A percentile compares a stretch with the other conserved stretches of the same genome.
phyloP scores from a whole-genome alignment of 2,797 vertebrate genomes.

The Emys orbicularis region DNA sequence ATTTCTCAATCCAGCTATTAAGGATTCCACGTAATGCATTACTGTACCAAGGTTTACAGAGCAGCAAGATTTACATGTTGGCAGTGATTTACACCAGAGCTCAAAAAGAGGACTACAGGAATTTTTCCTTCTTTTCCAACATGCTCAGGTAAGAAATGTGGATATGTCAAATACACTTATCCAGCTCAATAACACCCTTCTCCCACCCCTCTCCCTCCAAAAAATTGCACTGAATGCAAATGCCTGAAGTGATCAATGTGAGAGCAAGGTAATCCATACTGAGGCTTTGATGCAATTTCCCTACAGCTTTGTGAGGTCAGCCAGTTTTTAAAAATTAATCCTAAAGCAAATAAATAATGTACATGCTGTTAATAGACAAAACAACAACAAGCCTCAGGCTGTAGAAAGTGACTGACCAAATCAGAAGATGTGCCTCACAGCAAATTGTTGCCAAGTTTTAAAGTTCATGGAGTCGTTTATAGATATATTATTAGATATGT shows the following conservation, averaged over 20 bases:
- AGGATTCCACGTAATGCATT: background rate
- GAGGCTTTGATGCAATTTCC: background rate
- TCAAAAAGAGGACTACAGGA: background rate
- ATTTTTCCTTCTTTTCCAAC: background rate
- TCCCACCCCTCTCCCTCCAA: background rate
- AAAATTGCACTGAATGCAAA: background rate
- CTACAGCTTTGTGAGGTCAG: background rate
- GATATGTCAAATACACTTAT: background rate
- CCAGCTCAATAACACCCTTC: background rate
- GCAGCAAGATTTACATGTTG: no score
- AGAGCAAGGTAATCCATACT: background rate
- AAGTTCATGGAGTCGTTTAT: background rate
- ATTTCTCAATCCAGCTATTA: constrained; percentile 27
- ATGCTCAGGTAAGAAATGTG: background rate
- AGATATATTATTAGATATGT: background rate
- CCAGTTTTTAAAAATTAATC: background rate
- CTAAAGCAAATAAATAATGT: background rate
- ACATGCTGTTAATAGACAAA: background rate
- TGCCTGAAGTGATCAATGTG: background rate
- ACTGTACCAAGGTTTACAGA: background rate
- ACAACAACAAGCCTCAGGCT: background rate
- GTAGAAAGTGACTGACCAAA: no score
- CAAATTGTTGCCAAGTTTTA: background rate
- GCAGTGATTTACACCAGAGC: background rate
- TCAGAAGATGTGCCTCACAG: background rate